Evolutionary conservation across 2,113 vertebrate species (phyloP).

Genomic region (Scytalopus superciliaris): DNA sequence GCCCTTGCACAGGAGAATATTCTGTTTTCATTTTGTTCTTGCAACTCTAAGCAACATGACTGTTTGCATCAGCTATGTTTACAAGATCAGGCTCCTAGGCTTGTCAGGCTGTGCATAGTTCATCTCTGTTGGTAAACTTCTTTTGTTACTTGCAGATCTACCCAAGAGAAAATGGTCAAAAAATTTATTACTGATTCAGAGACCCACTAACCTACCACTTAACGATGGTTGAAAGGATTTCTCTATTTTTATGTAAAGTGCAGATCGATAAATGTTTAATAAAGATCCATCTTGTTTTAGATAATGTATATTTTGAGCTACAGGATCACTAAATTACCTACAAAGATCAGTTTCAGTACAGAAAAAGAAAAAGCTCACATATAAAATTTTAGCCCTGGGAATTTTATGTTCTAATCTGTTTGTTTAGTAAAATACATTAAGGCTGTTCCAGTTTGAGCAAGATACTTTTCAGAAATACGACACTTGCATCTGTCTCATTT

Average conservation of each 20-base stretch:
- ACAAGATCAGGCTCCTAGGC: not conserved
- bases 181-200: not conserved
- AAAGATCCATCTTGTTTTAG: constrained; percentile 12
- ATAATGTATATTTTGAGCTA: constrained; percentile 23
- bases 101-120: not conserved
- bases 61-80: not conserved
- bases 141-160: not conserved
- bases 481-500: constrained; percentile 77
- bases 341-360: not conserved
- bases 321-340: not conserved
- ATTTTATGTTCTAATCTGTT: constrained; percentile 74
- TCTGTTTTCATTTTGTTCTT: not conserved
- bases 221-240: constrained; percentile 7
- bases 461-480: constrained; percentile 80
- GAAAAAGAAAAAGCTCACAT: not conserved
- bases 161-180: not conserved
- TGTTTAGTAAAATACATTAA: constrained; percentile 84
- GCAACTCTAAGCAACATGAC: not conserved
- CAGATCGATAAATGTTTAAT: constrained; percentile 41
- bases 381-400: constrained; percentile 28
- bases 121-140: not conserved
- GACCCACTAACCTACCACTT: not conserved
- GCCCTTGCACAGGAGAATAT: not conserved
- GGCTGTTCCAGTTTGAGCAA: constrained; percentile 72
- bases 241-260: not conserved